A percentile compares a stretch with the other conserved stretches of the same genome.
phyloP scores from a whole-genome alignment of 2,113 vertebrate species.

The Nestor notabilis region DNA sequence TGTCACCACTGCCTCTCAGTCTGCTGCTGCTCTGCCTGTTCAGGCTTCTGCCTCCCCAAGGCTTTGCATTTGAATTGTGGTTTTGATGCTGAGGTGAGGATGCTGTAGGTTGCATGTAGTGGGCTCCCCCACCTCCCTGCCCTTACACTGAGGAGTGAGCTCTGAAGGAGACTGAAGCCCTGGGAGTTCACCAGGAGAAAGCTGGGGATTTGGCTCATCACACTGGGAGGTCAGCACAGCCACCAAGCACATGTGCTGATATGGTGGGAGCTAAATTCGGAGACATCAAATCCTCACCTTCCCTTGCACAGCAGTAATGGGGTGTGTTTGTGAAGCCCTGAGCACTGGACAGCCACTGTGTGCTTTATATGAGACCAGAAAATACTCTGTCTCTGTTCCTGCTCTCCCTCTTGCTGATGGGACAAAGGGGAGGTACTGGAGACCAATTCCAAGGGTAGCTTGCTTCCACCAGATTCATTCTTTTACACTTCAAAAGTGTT shows the following conservation, averaged over 20 bases:
- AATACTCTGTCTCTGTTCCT: not conserved
- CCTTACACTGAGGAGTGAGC: not conserved
- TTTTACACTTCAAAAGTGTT: not conserved
- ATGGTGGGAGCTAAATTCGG: not conserved
- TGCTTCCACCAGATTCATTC: not conserved
- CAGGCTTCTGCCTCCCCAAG: not conserved
- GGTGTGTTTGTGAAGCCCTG: not conserved
- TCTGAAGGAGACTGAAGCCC: not conserved
- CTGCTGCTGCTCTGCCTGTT: not conserved
- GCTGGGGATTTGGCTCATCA: not conserved
- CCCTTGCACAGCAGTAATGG: not conserved
- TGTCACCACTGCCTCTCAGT: not conserved
- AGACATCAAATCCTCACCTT: accelerated
- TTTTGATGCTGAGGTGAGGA: not conserved
- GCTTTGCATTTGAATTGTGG: accelerated
- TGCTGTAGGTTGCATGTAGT: not conserved
- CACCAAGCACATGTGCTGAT: not conserved
- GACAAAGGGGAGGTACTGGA: not conserved
- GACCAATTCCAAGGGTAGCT: not conserved
- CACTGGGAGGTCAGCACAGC: not conserved
- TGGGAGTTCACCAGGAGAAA: not conserved
- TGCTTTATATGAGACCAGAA: not conserved
- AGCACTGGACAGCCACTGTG: not conserved
- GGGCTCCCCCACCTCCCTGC: not conserved
- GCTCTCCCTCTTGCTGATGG: not conserved